Evolutionary conservation across 2,797 vertebrate species (phyloP), one percentile per base, ranked within the genome.

Genomic region (Muscicapa comitata): DNA sequence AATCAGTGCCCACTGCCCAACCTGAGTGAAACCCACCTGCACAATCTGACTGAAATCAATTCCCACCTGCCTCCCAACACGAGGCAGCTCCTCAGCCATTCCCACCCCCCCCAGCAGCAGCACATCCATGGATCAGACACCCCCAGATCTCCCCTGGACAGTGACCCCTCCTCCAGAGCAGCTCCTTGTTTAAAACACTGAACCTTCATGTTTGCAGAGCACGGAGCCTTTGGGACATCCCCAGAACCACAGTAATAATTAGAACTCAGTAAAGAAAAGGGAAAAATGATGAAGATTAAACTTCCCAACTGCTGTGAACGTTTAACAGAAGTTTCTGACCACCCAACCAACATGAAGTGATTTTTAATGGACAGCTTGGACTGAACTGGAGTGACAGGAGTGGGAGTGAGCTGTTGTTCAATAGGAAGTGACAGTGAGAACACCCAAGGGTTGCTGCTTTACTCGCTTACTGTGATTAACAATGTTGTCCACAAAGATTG

Each of bases 381-480:
- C 59, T 33, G 47, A 86, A 68, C 8, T 78, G 57, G 94, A 92
- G 71, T 62, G 93, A 88, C 33, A 88, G 80, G 40, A 90, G 43
- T 66, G 61, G 79, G 71, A 96, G 96, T 21, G 57, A 86, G 16
- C 33, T 82, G 58, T 61, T 94, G 77, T 88, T 94, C 43, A 80
- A 91, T 91, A 75, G 68, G 72, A 86, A 55, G 57, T 86, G 77
- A 97, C 90, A 94, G 57, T 38, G 25, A 59, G 62, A 94, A 95
- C 83, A 91, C 76, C 86, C 88, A 74, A 85, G 67, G 88, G 93
- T 51, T 89, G 66, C 43, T 83, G 89, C 79, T 95, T 81, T 28
- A 72, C 57, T 94, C 87, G 68, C 51, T 94, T 91, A 76, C 63
- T 75, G 59, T 91, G 86, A 96, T 96, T 91, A 90, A 88, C 88